phyloP scores from a whole-genome alignment of 2,888 invertebrate species.

The Zaprionus bogoriensis region DNA sequence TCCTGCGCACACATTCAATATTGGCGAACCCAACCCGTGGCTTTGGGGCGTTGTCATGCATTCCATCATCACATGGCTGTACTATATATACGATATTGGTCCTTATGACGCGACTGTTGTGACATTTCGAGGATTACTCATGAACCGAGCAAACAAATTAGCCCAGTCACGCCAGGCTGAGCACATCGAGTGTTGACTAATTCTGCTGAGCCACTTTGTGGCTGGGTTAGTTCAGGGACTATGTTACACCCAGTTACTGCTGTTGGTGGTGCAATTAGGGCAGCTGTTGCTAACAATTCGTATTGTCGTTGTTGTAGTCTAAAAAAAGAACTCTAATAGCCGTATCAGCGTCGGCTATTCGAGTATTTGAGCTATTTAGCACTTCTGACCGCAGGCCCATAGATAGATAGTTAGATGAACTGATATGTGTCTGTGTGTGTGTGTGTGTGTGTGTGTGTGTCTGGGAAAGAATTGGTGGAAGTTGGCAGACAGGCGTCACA shows the following conservation, averaged over 20 bases:
- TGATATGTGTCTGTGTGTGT: neutral
- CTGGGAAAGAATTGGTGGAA: neutral
- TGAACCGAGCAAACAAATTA: slow-evolving; percentile 58
- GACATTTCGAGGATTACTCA: slow-evolving; percentile 57
- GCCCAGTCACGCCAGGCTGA: slow-evolving; percentile 65
- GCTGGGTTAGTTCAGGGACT: slow-evolving; percentile 12
- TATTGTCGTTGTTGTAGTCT: neutral
- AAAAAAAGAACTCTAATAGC: slow-evolving; percentile 37
- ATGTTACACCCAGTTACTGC: neutral
- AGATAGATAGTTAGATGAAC: slow-evolving; percentile 1
- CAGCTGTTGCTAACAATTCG: slow-evolving; percentile 18
- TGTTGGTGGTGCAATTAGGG: slow-evolving; percentile 28
- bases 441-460: neutral
- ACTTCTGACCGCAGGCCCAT: slow-evolving; percentile 36
- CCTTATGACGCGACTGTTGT: slow-evolving; percentile 66
- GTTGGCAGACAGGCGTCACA: too few relatives aligned
- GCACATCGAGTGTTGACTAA: slow-evolving; percentile 36
- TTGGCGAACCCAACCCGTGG: slow-evolving; percentile 10
- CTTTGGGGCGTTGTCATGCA: slow-evolving; percentile 29
- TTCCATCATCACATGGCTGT: neutral
- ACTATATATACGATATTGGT: neutral
- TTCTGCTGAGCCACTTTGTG: slow-evolving; percentile 5
- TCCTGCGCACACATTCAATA: slow-evolving; percentile 20
- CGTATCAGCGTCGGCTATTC: slow-evolving; percentile 30
- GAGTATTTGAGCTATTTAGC: slow-evolving; percentile 55